These are phyloP conservation scores for Drosophila ogumai DNA, from an alignment of 1,140 invertebrate species.

Conservation along the genomic window DNA sequence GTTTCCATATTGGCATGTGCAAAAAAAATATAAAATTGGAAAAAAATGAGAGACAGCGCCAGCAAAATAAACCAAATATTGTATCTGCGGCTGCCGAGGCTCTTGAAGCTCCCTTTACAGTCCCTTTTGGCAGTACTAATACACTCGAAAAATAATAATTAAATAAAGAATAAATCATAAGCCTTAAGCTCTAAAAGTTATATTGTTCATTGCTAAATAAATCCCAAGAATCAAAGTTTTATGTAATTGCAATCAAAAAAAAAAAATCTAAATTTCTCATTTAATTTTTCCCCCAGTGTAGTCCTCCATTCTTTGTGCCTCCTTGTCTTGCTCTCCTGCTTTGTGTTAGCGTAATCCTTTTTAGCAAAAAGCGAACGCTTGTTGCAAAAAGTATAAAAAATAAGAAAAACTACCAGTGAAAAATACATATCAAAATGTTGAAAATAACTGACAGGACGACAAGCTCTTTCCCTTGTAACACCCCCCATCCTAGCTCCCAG, in stretches of 20 bases:
- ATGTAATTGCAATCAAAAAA: too few species aligned
- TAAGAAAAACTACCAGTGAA: constrained; percentile 12
- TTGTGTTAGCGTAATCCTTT: constrained; percentile 80
- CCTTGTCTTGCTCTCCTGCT: constrained; percentile 56
- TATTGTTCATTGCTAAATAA: accelerated
- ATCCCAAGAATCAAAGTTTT: accelerated
- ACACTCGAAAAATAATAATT: not conserved
- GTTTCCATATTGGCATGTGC: constrained; percentile 78
- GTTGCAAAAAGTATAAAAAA: constrained; percentile 38
- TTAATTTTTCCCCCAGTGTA: not conserved
- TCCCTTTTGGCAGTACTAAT: not conserved
- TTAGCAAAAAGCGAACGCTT: constrained; percentile 61
- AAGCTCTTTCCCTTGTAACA: constrained; percentile 8
- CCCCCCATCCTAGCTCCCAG: not conserved
- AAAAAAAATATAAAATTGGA: constrained; percentile 28
- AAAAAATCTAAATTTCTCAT: accelerated
- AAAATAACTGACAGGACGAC: constrained; percentile 76
- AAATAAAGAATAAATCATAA: accelerated
- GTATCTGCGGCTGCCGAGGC: constrained; percentile 42
- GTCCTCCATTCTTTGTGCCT: constrained; percentile 16
- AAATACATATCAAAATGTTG: constrained; percentile 74
- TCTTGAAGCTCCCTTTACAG: constrained; percentile 6
- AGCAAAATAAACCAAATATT: constrained; percentile 61
- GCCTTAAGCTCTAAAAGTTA: not conserved
- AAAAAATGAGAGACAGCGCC: constrained; percentile 42